Percentiles rank a stretch among this genome's conserved stretches.
Evolutionary conservation across 1,140 invertebrate genomes (phyloP).

Genomic region (Bombus huntii): DNA sequence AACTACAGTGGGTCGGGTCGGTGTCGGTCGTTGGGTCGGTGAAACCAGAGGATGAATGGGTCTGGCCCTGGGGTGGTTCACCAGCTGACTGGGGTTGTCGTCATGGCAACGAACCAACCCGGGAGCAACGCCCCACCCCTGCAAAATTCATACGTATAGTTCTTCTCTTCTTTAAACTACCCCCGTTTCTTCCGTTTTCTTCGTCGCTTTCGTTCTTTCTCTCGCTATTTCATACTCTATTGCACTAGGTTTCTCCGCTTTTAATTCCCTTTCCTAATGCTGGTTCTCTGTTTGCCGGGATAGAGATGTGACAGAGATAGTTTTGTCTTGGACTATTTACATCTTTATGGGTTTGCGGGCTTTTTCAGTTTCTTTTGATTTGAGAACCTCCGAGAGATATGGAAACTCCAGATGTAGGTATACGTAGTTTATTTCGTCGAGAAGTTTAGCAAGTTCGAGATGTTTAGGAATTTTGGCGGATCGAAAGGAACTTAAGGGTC

Average conservation of each 20-base stretch:
- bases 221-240: neutral
- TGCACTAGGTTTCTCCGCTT: slow-evolving; percentile 14
- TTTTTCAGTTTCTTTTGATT: neutral
- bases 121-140: slow-evolving; percentile 76
- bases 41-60: slow-evolving; percentile 76
- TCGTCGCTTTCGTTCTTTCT: neutral
- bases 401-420: neutral
- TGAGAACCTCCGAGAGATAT: neutral
- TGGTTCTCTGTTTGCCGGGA: too few species aligned
- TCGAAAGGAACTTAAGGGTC: neutral
- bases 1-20: slow-evolving; percentile 65
- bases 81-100: slow-evolving; percentile 81
- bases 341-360: neutral
- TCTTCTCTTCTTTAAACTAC: slow-evolving; percentile 11
- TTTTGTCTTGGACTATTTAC: neutral
- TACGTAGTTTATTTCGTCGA: too few species aligned
- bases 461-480: too few species aligned
- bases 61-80: slow-evolving; percentile 72
- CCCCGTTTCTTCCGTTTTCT: slow-evolving; percentile 2
- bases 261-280: slow-evolving; percentile 16
- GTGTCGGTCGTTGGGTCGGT: slow-evolving; percentile 69
- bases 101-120: slow-evolving; percentile 79
- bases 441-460: neutral
- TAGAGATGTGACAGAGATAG: neutral
- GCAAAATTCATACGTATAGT: slow-evolving; percentile 71